phyloP scores from a whole-genome alignment of 2,797 vertebrate genomes.

The Mormyrops boulengeri region DNA sequence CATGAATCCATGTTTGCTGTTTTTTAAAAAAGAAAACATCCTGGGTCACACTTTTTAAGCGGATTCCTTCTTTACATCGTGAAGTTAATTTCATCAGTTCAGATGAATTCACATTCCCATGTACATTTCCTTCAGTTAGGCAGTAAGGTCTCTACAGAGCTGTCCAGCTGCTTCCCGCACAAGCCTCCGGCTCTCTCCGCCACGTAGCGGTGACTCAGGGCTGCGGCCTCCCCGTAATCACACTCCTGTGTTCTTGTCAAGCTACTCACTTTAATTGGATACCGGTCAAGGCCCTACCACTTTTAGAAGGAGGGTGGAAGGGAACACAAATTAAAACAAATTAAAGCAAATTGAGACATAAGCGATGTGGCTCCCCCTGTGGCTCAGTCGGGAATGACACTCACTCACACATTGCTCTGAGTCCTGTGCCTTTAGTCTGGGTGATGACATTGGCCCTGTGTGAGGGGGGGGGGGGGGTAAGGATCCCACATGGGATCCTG shows the following conservation, averaged over 20 bases:
- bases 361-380: background rate
- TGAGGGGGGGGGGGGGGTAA: background rate
- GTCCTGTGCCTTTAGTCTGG: background rate
- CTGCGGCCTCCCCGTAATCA: background rate
- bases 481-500: background rate
- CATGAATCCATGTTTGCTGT: background rate
- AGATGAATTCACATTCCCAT: background rate
- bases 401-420: background rate
- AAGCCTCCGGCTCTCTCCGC: background rate
- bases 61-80: background rate
- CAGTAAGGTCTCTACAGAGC: background rate
- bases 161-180: background rate
- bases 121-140: background rate
- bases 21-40: background rate
- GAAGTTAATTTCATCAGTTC: background rate
- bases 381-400: background rate
- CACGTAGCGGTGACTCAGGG: background rate
- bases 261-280: constrained; percentile 1
- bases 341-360: constrained; percentile 3
- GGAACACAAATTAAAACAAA: constrained; percentile 4
- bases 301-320: background rate
- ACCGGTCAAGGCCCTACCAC: background rate
- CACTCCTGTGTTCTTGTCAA: constrained; percentile 3
- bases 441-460: background rate
- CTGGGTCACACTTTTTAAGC: background rate